Conservation (phyloP, 2,797 vertebrate genomes). For the Sternotherus odoratus region DNA sequence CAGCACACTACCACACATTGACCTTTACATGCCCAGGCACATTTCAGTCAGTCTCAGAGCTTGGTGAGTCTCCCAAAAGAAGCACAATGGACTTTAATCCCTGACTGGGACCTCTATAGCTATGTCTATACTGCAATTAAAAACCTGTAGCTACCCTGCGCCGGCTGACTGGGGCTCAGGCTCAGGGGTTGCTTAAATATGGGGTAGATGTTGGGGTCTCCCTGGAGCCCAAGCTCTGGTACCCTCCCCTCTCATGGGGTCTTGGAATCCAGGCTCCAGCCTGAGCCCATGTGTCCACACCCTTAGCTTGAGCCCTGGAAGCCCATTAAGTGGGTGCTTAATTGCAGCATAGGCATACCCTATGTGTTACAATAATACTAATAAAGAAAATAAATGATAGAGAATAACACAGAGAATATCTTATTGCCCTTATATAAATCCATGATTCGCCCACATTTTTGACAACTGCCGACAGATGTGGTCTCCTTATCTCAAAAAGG, state of each 20-base stretch:
- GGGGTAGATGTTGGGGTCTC: neutral
- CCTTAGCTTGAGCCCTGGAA: too few species aligned
- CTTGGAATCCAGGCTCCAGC: too few species aligned
- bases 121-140: neutral
- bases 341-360: neutral
- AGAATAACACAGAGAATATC: too few species aligned
- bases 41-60: neutral
- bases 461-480: too few species aligned
- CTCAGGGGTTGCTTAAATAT: neutral
- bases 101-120: accelerated
- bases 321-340: too few species aligned
- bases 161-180: neutral
- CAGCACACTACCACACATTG: neutral
- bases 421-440: too few species aligned
- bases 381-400: neutral
- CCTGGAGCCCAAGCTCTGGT: neutral
- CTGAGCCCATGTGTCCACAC: too few species aligned
- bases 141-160: neutral
- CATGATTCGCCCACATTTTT: too few species aligned
- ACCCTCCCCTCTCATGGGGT: too few species aligned
- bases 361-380: neutral
- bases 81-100: neutral
- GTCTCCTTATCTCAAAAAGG: too few species aligned
- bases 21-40: accelerated
- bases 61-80: neutral